A percentile compares a stretch with the other conserved stretches of the same genome.
These are phyloP conservation scores for Microcebus jonahi DNA, from an alignment of 2,113 vertebrate genomes.

Conservation along the genomic window DNA sequence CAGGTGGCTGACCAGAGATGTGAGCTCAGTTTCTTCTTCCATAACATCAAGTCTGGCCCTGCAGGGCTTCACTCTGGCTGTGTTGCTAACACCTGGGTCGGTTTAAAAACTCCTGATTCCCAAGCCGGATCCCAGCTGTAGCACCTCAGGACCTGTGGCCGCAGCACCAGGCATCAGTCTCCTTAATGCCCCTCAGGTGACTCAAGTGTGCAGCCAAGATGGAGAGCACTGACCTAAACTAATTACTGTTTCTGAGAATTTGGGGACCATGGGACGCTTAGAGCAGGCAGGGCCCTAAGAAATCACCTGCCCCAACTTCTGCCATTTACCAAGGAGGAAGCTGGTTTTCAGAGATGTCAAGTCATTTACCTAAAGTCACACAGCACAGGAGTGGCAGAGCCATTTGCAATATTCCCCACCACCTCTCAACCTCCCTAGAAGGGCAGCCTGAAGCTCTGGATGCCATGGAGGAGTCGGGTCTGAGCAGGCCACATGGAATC, in stretches of 20 bases:
- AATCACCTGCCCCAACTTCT: too few species aligned
- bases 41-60: rapidly evolving
- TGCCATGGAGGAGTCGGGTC: background rate
- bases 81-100: background rate
- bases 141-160: background rate
- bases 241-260: background rate
- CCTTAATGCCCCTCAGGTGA: background rate
- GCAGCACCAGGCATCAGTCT: background rate
- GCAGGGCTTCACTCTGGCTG: background rate
- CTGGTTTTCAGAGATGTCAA: background rate
- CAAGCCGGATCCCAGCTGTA: too few species aligned
- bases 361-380: background rate
- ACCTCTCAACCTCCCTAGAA: too few species aligned
- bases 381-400: background rate
- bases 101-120: background rate
- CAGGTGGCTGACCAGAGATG: background rate
- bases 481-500: background rate
- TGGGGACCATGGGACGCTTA: background rate
- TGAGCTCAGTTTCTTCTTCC: background rate
- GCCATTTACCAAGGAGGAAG: background rate
- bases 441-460: background rate
- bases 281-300: background rate
- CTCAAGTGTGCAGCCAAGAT: background rate
- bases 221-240: background rate
- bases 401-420: too few species aligned